Evolutionary conservation across 23 tunicate genomes (phyloP), one percentile per base, ranked within the genome.

Genomic region (Trididemnum nubilum): DNA sequence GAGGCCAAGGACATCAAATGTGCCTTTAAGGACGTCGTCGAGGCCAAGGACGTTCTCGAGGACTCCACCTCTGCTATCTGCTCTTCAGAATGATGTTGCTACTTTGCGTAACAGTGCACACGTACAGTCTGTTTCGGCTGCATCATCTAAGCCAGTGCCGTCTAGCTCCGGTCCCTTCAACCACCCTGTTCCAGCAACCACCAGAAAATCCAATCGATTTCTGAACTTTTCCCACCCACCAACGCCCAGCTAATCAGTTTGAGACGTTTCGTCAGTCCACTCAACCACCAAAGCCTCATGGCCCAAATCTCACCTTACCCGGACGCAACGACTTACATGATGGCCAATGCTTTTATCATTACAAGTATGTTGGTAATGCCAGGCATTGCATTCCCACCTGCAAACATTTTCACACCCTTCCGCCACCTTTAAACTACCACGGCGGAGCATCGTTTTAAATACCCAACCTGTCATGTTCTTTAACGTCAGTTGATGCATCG

Each of bases 371-470:
- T 3, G 2, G 38, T 33, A 67, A 67, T 67, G 74, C 74, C n/a
- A 67, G 38, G 33, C 33, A 67, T 67, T 67, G 74, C 38, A 33
- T 33, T 9, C 74, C 74, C 18, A 38, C 38, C 25, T 67, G 74
- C 38, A 5, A 12, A 5, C 38, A 67, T 31, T 67, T 12, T n/a
- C 74, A 67, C 22, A 67, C 74, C 18, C 25, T 67, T 33, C 22
- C 7, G 7, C 22, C 31, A 38, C 74, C 74, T 67, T 67, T 67
- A 67, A 67, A 67, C 74, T 67, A 67, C 38, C 74, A 67, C 31
- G 38, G 74, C 74, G 74, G 38, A 30, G 74, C 38, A 67, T 33
- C 74, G 33, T 4, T 33, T 32, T 33, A 7, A 67, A 67, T 33
- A 33, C 74, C 12, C 37, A 15, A 31, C 33, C 74, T 4, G 38